Conservation (phyloP, 2,888 invertebrate species). For the Allygus modestus region DNA sequence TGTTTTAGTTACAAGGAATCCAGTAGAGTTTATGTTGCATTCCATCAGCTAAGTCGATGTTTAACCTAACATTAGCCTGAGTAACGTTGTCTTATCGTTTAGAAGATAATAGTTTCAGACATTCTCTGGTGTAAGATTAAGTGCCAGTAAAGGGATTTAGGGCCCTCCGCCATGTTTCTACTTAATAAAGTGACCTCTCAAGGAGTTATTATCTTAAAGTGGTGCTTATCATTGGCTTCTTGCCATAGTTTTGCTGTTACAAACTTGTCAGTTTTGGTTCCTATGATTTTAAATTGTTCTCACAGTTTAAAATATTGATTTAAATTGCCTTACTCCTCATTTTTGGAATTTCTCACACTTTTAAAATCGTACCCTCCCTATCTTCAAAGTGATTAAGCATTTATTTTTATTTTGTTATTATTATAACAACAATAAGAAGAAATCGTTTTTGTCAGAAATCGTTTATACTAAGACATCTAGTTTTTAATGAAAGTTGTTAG, state of each 20-base stretch:
- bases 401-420: no score
- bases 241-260: background rate
- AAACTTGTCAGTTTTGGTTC: no score
- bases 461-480: no score
- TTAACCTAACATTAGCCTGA: background rate
- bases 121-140: constrained; percentile 10
- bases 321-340: no score
- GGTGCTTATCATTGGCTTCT: background rate
- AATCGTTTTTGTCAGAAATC: no score
- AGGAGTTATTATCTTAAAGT: background rate
- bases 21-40: background rate
- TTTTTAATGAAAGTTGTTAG: no score
- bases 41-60: background rate
- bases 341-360: no score
- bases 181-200: constrained; percentile 15
- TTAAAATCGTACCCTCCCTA: no score
- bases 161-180: constrained; percentile 3
- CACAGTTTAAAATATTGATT: no score
- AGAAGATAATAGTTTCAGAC: background rate
- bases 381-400: no score
- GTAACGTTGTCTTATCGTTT: constrained; percentile 6
- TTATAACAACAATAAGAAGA: no score
- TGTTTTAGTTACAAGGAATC: background rate
- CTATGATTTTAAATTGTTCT: no score
- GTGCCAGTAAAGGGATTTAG: constrained; percentile 5